A percentile compares a stretch with the other conserved stretches of the same genome.
These are phyloP conservation scores for Catharus minimus DNA, from an alignment of 2,113 vertebrate genomes.

Conservation along the genomic window DNA sequence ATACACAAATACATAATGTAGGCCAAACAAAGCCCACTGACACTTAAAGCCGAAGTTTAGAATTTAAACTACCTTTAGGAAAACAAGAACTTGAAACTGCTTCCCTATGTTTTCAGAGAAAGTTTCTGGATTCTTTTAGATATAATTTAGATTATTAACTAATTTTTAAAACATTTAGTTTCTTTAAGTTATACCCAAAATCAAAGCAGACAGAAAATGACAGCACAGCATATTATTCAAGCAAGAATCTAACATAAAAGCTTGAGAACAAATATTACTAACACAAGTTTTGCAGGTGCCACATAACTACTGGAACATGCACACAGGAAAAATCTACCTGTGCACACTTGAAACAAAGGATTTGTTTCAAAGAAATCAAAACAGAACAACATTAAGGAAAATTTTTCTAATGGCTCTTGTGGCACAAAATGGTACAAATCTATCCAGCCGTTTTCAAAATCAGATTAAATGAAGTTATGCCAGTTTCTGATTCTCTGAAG, in stretches of 20 bases:
- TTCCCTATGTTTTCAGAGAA: background rate
- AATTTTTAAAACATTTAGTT: background rate
- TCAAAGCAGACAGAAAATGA: background rate
- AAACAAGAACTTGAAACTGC: background rate
- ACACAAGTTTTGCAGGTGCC: background rate
- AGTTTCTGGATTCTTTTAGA: background rate
- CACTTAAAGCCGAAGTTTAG: background rate
- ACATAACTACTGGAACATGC: background rate
- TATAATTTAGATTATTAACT: background rate
- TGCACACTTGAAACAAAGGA: background rate
- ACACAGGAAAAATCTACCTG: background rate
- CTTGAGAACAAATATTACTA: background rate
- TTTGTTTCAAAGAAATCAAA: background rate
- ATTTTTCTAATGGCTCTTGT: background rate
- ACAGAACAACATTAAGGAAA: background rate
- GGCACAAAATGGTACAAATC: background rate
- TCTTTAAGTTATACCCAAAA: background rate
- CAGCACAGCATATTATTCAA: background rate
- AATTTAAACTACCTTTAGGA: background rate
- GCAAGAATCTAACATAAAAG: background rate
- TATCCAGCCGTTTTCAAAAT: background rate
- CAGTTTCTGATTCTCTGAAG: background rate
- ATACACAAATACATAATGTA: background rate
- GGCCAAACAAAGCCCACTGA: rapidly evolving
- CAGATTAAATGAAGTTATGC: background rate